A percentile compares a stretch with the other conserved stretches of the same genome.
phyloP scores from a whole-genome alignment of 2,113 vertebrate genomes.

The Epinephelus cyanopodus region DNA sequence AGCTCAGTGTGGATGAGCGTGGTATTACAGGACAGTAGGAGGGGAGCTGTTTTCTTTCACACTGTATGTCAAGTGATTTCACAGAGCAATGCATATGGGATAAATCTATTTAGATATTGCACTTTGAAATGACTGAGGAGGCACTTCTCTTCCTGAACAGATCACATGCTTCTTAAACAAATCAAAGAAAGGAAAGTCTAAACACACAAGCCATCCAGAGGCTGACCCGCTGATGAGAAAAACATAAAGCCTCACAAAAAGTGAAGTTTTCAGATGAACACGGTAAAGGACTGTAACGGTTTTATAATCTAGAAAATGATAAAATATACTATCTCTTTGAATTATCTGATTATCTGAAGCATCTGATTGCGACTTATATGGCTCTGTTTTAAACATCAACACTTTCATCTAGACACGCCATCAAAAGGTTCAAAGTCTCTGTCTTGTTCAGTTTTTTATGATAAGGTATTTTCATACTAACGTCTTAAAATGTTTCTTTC shows the following conservation, averaged over 20 bases:
- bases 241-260: neutral
- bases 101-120: constrained; percentile 34
- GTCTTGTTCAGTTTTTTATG: too few relatives aligned
- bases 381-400: too few relatives aligned
- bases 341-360: too few relatives aligned
- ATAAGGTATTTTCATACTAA: too few relatives aligned
- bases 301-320: neutral
- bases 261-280: neutral
- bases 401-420: too few relatives aligned
- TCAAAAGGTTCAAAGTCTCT: too few relatives aligned
- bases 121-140: constrained; percentile 21
- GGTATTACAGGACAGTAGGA: constrained; percentile 37
- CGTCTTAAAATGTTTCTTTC: too few relatives aligned
- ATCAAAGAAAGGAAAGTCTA: neutral
- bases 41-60: constrained; percentile 19
- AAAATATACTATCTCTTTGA: neutral
- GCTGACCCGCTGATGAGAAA: neutral
- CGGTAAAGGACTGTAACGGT: neutral
- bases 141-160: constrained; percentile 12
- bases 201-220: constrained; percentile 6
- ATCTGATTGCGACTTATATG: too few relatives aligned
- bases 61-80: constrained; percentile 40
- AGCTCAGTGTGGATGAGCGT: constrained; percentile 32
- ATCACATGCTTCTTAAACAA: constrained; percentile 3
- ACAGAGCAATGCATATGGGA: constrained; percentile 28